These are phyloP conservation scores for Gymnosoma rotundatum DNA, from an alignment of 2,888 invertebrate species.

Conservation along the genomic window DNA sequence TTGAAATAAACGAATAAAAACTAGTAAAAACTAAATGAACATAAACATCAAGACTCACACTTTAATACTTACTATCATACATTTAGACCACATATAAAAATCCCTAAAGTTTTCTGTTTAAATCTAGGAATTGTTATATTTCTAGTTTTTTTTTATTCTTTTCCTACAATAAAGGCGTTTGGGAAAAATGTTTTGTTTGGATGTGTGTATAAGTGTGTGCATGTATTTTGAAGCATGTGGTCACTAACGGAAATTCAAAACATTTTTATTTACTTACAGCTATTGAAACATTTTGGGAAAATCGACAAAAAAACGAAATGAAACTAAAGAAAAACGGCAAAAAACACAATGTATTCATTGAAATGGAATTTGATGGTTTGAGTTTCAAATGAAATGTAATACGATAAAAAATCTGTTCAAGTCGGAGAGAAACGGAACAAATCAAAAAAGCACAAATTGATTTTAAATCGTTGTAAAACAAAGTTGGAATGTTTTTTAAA, in stretches of 20 bases:
- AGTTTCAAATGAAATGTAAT: conserved; percentile 66
- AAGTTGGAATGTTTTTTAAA: conserved; percentile 59
- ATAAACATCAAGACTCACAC: conserved; percentile 25
- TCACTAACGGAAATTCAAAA: conserved; percentile 69
- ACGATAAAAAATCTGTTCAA: conserved; percentile 53
- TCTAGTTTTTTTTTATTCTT: conserved; percentile 42
- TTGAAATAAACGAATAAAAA: conserved; percentile 50
- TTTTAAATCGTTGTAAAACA: conserved; percentile 65
- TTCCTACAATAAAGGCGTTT: conserved; percentile 31
- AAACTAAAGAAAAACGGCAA: conserved; percentile 41
- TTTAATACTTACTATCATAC: conserved; percentile 1
- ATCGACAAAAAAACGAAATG: neutral
- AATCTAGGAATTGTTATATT: conserved; percentile 40
- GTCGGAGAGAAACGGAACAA: conserved; percentile 34
- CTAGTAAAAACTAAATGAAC: conserved; percentile 30
- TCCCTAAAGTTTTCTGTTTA: conserved; percentile 62
- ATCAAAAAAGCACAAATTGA: conserved; percentile 51
- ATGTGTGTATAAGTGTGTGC: neutral
- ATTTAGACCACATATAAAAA: conserved; percentile 47
- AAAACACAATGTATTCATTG: conserved; percentile 53
- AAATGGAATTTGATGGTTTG: conserved; percentile 65
- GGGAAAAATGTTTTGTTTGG: conserved; percentile 33
- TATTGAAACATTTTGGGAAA: conserved; percentile 58
- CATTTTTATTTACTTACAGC: conserved; percentile 70
- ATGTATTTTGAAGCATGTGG: conserved; percentile 60